Base-by-base conservation (phyloP, 2,888 invertebrate species). In the Microplitis deprimator region DNA sequence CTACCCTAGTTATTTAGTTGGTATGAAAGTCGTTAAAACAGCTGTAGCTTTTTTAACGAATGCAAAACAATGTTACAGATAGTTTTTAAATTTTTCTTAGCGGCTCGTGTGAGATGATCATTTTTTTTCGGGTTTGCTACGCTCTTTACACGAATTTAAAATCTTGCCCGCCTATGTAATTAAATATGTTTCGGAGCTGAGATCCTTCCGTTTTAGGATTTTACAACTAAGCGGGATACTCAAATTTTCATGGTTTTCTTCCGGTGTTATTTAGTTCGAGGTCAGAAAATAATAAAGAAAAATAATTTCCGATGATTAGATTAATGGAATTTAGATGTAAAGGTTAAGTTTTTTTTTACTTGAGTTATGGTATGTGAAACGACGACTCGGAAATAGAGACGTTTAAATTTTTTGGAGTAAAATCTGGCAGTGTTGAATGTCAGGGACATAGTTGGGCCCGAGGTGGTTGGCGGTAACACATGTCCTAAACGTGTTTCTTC, bases 401-500 rank as follows among this genome's bases (percentile, higher is more conserved):
- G 76, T 77, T 78, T 80, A 81, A 76, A 76, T 73, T 17, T 8
- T 60, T 8, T 10, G 61, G 16, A 65, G 29, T 67, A 8, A 60
- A 40, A 50, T 50, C 62, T 77, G 77, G 77, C 77, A 79, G 77
- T 77, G 76, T 79, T 75, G 81, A 70, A 76, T 82, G 78, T 80
- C 81, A 50, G 50, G 50, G 50, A 50, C 50, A 50, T 5, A 50
- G 50, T 78, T 77, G 75, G 74, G 82, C 79, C 80, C 75, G 75
- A 81, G 80, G 82, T 82, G 84, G 81, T 82, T 81, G 83, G 69
- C 69, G 78, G 75, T 81, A 81, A 87, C 86, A 87, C 87, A 83
- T 88, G 87, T 87, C 83, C 79, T 78, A 79, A 86, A 85, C 83
- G 82, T 86, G 84, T 84, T 83, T 74, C 74, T 62, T 60, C 61